Evolutionary conservation across 2,113 vertebrate genomes (phyloP), one percentile per base, ranked within the genome.

Genomic region (Nanger granti): DNA sequence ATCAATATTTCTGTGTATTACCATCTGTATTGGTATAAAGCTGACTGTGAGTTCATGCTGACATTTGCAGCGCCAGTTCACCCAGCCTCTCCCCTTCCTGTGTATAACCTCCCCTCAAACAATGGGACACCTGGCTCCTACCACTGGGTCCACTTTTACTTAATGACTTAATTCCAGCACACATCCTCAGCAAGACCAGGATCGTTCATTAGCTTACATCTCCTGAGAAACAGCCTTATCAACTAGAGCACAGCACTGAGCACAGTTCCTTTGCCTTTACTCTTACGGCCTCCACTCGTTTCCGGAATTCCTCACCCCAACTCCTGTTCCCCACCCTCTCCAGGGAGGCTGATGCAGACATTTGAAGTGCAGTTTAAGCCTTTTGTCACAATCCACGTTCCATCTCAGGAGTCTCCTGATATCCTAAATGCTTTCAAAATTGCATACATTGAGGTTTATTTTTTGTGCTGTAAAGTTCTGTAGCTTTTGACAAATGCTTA

Each of bases 401-500:
- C 26, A 5, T 86, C 15, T 83, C 64, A 29, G 73, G 73, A 76
- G 86, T 82, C 41, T 7, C 44, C 20, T 52, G 91, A 31, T 55
- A 5, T 49, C 90, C 59, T 94, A 79, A 84, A 87, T 92, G 26
- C 37, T 44, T 86, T 54, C 79, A 66, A 66, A 93, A 76, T 59
- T 84, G 28, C 24, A 13, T 60, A 62, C 3, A 8, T n/a, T 57
- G 28, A 44, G 15, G 8, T 94, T 96, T 85, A 62, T 10, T 86
- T 95, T 97, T 96, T 94, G 69, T 91, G 82, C n/a, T 91, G 20
- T 88, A 41, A 94, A 80, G n/a, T 83, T 79, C 47, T 62, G 7
- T 59, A 22, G 9, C 4, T 86, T 95, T 94, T 95, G 95, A 89
- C 31, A 80, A 52, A 64, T 93, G 80, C 84, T 84, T 92, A 55